A percentile compares a stretch with the other conserved stretches of the same genome.
These are phyloP conservation scores for Linurgus olivaceus DNA, from an alignment of 2,797 vertebrate genomes.

Conservation along the genomic window DNA sequence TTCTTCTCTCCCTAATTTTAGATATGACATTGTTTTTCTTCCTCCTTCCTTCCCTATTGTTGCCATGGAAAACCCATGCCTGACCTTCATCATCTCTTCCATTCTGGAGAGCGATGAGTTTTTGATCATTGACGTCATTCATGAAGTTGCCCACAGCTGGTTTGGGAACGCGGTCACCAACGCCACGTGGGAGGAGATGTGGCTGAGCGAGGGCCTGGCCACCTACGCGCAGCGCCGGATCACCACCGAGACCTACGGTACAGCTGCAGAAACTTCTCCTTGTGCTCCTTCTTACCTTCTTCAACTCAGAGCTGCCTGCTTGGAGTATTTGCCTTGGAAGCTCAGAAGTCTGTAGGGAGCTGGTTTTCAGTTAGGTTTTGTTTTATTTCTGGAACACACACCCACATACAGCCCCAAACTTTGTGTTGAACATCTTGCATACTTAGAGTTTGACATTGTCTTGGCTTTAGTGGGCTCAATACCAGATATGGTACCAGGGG, in stretches of 20 bases:
- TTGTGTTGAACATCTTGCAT: background rate
- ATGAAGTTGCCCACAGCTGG: conserved; percentile 96
- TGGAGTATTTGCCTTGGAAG: background rate
- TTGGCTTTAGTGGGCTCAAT: background rate
- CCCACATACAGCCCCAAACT: background rate
- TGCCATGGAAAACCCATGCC: conserved; percentile 98
- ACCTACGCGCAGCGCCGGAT: conserved; percentile 96
- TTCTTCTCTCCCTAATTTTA: conserved; percentile 39
- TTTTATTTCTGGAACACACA: background rate
- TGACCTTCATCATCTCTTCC: conserved; percentile 97
- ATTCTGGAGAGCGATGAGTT: conserved; percentile 96
- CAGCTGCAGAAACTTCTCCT: background rate
- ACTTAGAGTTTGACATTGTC: background rate
- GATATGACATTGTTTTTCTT: conserved; percentile 96
- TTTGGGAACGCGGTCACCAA: conserved; percentile 97
- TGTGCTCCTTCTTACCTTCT: background rate
- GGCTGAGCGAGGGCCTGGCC: conserved; percentile 95
- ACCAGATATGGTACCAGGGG: background rate
- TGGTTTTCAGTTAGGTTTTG: background rate
- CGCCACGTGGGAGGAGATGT: conserved; percentile 98
- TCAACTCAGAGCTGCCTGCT: background rate
- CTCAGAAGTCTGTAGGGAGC: background rate
- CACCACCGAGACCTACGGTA: conserved; percentile 91
- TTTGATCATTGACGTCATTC: conserved; percentile 91
- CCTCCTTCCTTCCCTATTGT: conserved; percentile 97